Percentiles rank a stretch among this genome's conserved stretches.
Evolutionary conservation across 2,888 invertebrate genomes (phyloP).

Genomic region (Callyntrura sp.): DNA sequence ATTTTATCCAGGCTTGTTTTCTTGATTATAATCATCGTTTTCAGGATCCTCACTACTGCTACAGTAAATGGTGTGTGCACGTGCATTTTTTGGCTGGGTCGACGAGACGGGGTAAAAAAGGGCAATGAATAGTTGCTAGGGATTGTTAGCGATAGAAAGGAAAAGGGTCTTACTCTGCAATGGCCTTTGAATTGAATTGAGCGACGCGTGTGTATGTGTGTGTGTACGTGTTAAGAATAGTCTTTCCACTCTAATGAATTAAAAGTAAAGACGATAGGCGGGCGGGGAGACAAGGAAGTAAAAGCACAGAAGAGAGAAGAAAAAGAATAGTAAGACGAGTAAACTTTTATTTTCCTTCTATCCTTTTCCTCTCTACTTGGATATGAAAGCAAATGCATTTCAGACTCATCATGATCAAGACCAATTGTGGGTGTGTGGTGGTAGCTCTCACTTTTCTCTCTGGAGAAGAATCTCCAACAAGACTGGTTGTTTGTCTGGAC

Average conservation of each 20-base stretch:
- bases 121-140: neutral
- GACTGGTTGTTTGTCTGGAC: constrained; percentile 43
- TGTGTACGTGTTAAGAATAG: constrained; percentile 82
- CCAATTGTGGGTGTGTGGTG: constrained; percentile 19
- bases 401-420: constrained; percentile 19
- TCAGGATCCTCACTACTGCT: neutral
- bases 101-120: neutral
- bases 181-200: constrained; percentile 62
- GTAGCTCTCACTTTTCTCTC: constrained; percentile 29
- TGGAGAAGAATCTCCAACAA: neutral
- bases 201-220: constrained; percentile 75
- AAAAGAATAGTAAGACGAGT: neutral
- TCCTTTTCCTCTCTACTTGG: neutral
- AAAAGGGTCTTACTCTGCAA: neutral
- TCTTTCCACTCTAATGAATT: constrained; percentile 83
- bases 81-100: constrained; percentile 27
- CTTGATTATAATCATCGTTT: constrained; percentile 18
- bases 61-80: constrained; percentile 9
- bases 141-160: neutral
- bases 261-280: constrained; percentile 67
- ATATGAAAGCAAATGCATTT: constrained; percentile 31
- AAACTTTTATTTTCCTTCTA: constrained; percentile 65
- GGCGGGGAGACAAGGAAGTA: constrained; percentile 32
- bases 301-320: neutral
- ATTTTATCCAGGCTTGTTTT: constrained; percentile 63